Evolutionary conservation across 1,140 invertebrate genomes (phyloP).

Genomic region (Ceratina japonica): DNA sequence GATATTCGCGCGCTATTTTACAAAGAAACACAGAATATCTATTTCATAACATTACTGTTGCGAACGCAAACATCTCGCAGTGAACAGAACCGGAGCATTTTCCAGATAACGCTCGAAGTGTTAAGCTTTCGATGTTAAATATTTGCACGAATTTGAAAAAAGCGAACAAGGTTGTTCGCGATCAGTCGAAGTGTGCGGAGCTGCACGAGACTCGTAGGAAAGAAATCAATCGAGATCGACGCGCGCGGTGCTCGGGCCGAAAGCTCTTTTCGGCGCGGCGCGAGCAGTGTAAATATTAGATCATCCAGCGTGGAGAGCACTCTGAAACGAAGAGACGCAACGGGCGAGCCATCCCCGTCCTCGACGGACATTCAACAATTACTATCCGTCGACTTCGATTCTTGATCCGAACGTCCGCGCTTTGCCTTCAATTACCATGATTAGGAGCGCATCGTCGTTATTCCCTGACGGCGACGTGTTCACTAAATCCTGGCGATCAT

Average conservation of each 20-base stretch:
- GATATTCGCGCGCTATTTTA: no score
- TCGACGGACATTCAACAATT: constrained; percentile 37
- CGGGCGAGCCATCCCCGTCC: not conserved
- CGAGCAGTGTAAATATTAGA: constrained; percentile 36
- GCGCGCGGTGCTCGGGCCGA: not conserved
- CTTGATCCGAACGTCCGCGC: not conserved
- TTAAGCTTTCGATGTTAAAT: not conserved
- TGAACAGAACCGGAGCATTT: no score
- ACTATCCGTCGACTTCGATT: constrained; percentile 24
- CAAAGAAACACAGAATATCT: no score
- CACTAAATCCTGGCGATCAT: not conserved
- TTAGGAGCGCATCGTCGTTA: constrained; percentile 22
- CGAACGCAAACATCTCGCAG: no score
- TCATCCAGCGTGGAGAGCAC: constrained; percentile 4
- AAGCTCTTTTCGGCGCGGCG: not conserved
- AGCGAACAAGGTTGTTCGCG: not conserved
- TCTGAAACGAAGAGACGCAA: not conserved
- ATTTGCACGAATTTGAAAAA: not conserved
- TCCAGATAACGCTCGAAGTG: not conserved
- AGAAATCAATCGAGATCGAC: constrained; percentile 2
- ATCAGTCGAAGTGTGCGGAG: not conserved
- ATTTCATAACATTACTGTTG: no score
- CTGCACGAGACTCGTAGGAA: not conserved
- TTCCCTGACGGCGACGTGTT: not conserved
- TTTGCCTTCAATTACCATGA: constrained; percentile 30